Evolutionary conservation across 2,888 invertebrate species (phyloP).

Genomic region (Trichopoda pennipes): DNA sequence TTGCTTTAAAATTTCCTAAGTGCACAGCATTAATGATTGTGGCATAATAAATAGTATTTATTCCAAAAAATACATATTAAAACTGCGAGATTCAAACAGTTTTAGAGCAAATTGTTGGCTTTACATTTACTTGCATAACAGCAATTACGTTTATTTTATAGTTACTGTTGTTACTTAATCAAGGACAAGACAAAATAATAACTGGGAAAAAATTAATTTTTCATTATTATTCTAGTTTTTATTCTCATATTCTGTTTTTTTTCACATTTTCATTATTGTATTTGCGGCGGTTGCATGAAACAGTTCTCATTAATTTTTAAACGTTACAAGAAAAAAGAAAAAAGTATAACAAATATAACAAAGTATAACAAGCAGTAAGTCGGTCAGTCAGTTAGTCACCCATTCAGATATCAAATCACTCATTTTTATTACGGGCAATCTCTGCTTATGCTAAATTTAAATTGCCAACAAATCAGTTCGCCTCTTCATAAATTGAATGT

Average conservation of each 20-base stretch:
- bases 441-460: background rate
- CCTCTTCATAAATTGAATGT: too few relatives aligned
- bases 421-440: too few relatives aligned
- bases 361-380: background rate
- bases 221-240: background rate
- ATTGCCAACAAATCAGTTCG: background rate
- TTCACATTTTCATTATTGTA: background rate
- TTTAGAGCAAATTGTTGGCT: too few relatives aligned
- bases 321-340: background rate
- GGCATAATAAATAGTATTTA: too few relatives aligned
- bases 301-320: background rate
- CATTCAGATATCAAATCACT: background rate
- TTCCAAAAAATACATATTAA: too few relatives aligned
- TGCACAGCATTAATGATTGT: too few relatives aligned
- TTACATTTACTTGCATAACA: background rate
- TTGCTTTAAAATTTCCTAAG: too few relatives aligned
- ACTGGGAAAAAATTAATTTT: background rate
- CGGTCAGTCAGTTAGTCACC: background rate
- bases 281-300: background rate
- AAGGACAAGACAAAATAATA: constrained; percentile 8
- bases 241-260: background rate
- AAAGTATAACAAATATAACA: background rate
- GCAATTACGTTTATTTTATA: background rate
- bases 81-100: too few relatives aligned
- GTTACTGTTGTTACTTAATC: background rate